Percentiles rank a stretch among this genome's conserved stretches.
Conservation (phyloP, 1,140 invertebrate genomes). For the Hyles vespertilio region DNA sequence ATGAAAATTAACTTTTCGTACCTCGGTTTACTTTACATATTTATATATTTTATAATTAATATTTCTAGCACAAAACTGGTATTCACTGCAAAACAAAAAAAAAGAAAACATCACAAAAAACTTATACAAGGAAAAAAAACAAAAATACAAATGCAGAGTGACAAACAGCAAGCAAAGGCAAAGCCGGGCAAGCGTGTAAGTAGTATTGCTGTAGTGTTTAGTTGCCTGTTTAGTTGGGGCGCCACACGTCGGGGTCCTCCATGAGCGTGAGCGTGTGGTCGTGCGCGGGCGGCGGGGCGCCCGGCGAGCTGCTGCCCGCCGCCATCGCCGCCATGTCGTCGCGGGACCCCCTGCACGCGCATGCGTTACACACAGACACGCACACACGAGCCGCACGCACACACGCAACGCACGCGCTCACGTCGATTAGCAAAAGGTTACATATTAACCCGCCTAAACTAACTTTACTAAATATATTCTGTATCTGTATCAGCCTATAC, state of each 20-base stretch:
- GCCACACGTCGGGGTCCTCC: slow-evolving; percentile 93
- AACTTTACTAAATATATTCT: too few relatives aligned
- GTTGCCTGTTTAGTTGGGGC: slow-evolving; percentile 86
- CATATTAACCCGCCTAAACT: too few relatives aligned
- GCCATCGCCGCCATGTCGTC: slow-evolving; percentile 89
- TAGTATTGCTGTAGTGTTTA: neutral
- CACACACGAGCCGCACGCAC: slow-evolving; percentile 10
- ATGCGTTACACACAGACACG: slow-evolving; percentile 17
- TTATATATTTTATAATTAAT: too few relatives aligned
- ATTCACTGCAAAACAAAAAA: too few relatives aligned
- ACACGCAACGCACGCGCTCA: neutral
- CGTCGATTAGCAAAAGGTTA: too few relatives aligned
- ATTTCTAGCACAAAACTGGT: too few relatives aligned
- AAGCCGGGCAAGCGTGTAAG: neutral
- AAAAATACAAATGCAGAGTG: too few relatives aligned
- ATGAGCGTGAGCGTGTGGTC: slow-evolving; percentile 86
- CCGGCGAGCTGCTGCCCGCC: slow-evolving; percentile 80
- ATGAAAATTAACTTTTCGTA: too few relatives aligned
- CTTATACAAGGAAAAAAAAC: too few relatives aligned
- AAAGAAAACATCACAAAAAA: too few relatives aligned
- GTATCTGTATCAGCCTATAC: too few relatives aligned
- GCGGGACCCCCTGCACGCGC: slow-evolving; percentile 85
- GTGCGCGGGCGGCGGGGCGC: slow-evolving; percentile 75
- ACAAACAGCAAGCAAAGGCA: slow-evolving; percentile 7
- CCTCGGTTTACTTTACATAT: too few relatives aligned